Percentiles rank a stretch among this genome's conserved stretches.
phyloP scores from a whole-genome alignment of 2,113 vertebrate genomes.

The Xenotilapia longispinis region DNA sequence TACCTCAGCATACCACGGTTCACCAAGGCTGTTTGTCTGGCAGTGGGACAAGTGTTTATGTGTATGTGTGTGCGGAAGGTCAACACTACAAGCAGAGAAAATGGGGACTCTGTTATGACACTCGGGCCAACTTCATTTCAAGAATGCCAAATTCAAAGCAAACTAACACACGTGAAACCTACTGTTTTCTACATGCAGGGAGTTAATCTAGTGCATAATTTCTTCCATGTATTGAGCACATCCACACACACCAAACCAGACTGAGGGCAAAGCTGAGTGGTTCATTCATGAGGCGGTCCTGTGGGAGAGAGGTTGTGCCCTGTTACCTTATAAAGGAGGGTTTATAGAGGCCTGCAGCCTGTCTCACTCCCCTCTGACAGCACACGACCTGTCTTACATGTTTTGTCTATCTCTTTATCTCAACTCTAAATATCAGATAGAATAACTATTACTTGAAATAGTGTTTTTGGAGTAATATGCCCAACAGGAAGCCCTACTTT shows the following conservation, averaged over 20 bases:
- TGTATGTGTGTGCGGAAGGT: not conserved
- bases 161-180: not conserved
- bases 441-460: not conserved
- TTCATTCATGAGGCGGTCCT: conserved; percentile 60
- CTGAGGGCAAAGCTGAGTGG: conserved; percentile 41
- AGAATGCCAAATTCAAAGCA: not conserved
- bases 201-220: not conserved
- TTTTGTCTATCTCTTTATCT: not conserved
- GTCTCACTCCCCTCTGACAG: conserved; percentile 29
- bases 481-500: not conserved
- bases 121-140: not conserved
- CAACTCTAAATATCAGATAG: not conserved
- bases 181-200: not conserved
- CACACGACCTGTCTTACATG: conserved; percentile 8
- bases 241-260: conserved; percentile 11
- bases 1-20: conserved; percentile 38
- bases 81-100: not conserved
- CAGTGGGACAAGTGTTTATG: not conserved
- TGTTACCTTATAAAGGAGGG: conserved; percentile 55
- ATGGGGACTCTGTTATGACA: not conserved
- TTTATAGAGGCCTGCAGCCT: conserved; percentile 53
- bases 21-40: conserved; percentile 43
- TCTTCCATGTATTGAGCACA: not conserved
- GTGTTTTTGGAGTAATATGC: not conserved
- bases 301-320: conserved; percentile 50